phyloP scores from a whole-genome alignment of 2,113 vertebrate genomes.

The Macroglossus sobrinus region DNA sequence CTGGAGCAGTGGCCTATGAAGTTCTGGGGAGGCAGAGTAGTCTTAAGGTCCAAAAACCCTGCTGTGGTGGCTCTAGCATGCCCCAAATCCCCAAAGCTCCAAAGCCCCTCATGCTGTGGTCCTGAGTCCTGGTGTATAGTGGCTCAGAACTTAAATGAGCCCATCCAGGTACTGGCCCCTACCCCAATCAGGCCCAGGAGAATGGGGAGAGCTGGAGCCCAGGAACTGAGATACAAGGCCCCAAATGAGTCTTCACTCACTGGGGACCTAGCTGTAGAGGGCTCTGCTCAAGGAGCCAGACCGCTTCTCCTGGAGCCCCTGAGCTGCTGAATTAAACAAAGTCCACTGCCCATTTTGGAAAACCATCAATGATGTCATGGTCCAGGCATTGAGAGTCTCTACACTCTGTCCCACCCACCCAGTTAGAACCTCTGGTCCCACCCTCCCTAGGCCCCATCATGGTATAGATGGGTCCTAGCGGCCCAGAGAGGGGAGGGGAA shows the following conservation, averaged over 20 bases:
- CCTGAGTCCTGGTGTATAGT: background rate
- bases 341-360: background rate
- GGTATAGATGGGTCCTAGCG: background rate
- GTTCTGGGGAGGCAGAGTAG: background rate
- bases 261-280: background rate
- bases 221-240: background rate
- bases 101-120: background rate
- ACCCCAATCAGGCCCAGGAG: background rate
- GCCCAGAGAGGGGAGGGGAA: background rate
- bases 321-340: background rate
- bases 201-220: background rate
- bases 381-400: background rate
- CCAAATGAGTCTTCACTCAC: rapidly evolving
- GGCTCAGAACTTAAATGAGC: background rate
- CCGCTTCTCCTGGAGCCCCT: background rate
- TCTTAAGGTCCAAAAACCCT: background rate
- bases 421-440: background rate
- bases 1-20: background rate
- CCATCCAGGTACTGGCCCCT: background rate
- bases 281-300: too few relatives aligned
- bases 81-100: background rate
- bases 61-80: background rate
- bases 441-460: background rate
- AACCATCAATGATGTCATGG: background rate
- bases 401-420: too few relatives aligned